Base-by-base conservation (phyloP, 1,140 invertebrate species). In the Trypoxylus dichotomus region DNA sequence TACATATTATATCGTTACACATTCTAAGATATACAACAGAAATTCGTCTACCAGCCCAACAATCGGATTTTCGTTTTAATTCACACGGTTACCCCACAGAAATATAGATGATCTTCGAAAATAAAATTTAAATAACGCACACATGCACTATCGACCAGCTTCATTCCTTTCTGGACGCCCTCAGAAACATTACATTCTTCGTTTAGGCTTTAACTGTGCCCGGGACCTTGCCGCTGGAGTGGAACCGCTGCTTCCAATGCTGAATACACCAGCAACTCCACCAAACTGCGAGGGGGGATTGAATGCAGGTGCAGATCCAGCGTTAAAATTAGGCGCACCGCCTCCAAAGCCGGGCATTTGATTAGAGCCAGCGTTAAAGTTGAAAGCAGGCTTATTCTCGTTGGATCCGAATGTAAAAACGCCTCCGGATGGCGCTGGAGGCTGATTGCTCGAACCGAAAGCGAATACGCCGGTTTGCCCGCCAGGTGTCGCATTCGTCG, bases 211-310 rank as follows among this genome's bases (percentile, higher is more conserved):
- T 24, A 75, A 24, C 32, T 47, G 74, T 7, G 19, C 19, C 27
- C 74, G 21, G 10, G 19, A 11, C n/a, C 43, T 75, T 3, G 15
- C 2, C 24, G 19, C 43, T 10, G 42, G 15, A 54, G 32, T 75
- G 5, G 74, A 75, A 47, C 75, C 75, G 27, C 75, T 54, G 27
- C 43, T 37, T 63, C 75, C 75, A 27, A 76, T 76, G 21, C 54
- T 76, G 15, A 76, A 76, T 6, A 76, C 54, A 32, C 75, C 74
- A 10, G 41, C n/a, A 6, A 32, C 74, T 0, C 60, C 60, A 15
- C 60, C 24, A 29, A 68, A 68, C 15, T 68, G 60, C 15, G 60
- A 6, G 3, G 15, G 60, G 11, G 60, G 60, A 29, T 68, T 68
- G 8, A 68, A 68, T 15, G 10, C 24, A 15, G 21, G 6, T 24